These are phyloP conservation scores for Ciconia boyciana DNA, from an alignment of 2,113 vertebrate genomes.

Conservation along the genomic window DNA sequence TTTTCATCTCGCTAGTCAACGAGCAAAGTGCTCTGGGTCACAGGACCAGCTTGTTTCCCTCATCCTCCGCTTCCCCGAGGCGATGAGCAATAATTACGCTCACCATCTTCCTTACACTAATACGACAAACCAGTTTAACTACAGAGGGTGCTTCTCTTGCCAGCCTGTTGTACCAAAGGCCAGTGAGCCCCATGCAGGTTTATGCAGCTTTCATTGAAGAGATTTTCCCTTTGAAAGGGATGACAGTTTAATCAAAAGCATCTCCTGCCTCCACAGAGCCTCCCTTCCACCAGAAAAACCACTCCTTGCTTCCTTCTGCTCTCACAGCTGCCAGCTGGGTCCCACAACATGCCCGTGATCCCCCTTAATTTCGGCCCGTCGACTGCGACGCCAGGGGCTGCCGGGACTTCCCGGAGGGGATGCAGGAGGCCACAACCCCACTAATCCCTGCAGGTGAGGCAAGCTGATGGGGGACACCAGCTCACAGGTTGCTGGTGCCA, in stretches of 20 bases:
- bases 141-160: neutral
- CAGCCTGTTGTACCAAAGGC: neutral
- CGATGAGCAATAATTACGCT: neutral
- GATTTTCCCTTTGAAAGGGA: neutral
- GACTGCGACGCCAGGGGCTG: rapidly evolving
- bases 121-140: neutral
- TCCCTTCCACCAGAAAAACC: neutral
- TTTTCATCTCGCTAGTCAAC: neutral
- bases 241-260: neutral
- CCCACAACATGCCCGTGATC: neutral
- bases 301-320: neutral
- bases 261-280: neutral
- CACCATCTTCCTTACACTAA: neutral
- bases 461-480: neutral
- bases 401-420: neutral
- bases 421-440: neutral
- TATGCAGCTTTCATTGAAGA: neutral
- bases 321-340: neutral
- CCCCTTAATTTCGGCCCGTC: neutral
- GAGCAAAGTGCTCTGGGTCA: neutral
- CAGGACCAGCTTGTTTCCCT: neutral
- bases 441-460: neutral
- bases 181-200: neutral
- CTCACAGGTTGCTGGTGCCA: neutral
- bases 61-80: neutral